Conservation (phyloP, 2,888 invertebrate genomes). For the Beris morrisii region DNA sequence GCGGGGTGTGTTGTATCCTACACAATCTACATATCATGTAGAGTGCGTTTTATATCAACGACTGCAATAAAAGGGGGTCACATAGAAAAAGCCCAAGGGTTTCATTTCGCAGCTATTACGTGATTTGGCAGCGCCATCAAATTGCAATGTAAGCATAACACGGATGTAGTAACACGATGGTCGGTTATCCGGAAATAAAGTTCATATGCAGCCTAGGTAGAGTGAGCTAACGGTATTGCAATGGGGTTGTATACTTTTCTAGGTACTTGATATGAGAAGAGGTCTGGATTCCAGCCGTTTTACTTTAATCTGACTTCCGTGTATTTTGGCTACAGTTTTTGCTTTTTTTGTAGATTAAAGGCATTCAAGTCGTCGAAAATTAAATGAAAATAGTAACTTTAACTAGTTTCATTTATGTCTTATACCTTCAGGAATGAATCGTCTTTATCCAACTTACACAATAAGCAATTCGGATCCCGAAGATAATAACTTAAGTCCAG, state of each 20-base stretch:
- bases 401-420: constrained; percentile 35
- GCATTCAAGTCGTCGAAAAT: no score
- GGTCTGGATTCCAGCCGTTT: constrained; percentile 7
- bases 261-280: not conserved
- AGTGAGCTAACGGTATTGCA: no score
- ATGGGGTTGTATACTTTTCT: no score
- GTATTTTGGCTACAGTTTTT: no score
- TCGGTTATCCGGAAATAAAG: not conserved
- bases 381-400: no score
- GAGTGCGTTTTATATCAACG: constrained; percentile 6
- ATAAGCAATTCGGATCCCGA: constrained; percentile 77
- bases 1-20: not conserved
- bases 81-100: constrained; percentile 16
- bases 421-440: constrained; percentile 70
- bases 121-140: constrained; percentile 16
- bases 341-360: no score
- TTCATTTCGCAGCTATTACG: constrained; percentile 19
- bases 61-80: constrained; percentile 20
- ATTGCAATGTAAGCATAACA: constrained; percentile 21
- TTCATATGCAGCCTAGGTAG: no score
- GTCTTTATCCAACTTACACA: constrained; percentile 80
- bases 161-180: not conserved
- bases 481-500: constrained; percentile 57
- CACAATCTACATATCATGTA: constrained; percentile 1
- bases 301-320: not conserved